Conservation (phyloP, 1,140 invertebrate genomes). For the Grapholita molesta region DNA sequence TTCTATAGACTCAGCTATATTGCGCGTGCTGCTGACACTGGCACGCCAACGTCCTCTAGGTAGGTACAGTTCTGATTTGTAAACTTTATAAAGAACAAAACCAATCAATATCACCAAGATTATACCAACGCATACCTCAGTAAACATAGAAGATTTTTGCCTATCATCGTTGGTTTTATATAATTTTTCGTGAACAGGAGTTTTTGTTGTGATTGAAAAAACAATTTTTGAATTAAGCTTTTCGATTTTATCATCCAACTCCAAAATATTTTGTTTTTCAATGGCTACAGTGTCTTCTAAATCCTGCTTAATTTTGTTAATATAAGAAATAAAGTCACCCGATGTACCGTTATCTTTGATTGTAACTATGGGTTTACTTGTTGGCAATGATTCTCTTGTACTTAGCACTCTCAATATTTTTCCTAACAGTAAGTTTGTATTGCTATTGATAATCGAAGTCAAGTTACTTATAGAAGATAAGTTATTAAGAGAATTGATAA, state of each 20-base stretch:
- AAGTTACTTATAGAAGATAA: constrained; percentile 21
- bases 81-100: constrained; percentile 37
- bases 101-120: constrained; percentile 34
- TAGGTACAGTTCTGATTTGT: constrained; percentile 32
- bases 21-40: constrained; percentile 25
- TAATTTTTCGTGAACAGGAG: constrained; percentile 25
- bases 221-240: constrained; percentile 17
- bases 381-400: constrained; percentile 10
- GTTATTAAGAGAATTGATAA: neutral
- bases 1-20: constrained; percentile 34
- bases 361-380: neutral
- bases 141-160: constrained; percentile 26
- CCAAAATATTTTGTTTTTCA: constrained; percentile 30
- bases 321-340: constrained; percentile 22
- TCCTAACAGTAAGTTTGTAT: constrained; percentile 28
- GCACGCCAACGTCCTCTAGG: constrained; percentile 19
- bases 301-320: constrained; percentile 29
- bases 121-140: constrained; percentile 33
- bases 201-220: neutral
- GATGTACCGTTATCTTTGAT: constrained; percentile 18
- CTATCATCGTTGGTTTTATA: constrained; percentile 1
- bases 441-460: constrained; percentile 18
- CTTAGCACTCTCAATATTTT: constrained; percentile 25
- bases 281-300: constrained; percentile 25
- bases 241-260: constrained; percentile 26